phyloP scores from a whole-genome alignment of 2,888 invertebrate genomes.

The Rhorus exstirpatorius region DNA sequence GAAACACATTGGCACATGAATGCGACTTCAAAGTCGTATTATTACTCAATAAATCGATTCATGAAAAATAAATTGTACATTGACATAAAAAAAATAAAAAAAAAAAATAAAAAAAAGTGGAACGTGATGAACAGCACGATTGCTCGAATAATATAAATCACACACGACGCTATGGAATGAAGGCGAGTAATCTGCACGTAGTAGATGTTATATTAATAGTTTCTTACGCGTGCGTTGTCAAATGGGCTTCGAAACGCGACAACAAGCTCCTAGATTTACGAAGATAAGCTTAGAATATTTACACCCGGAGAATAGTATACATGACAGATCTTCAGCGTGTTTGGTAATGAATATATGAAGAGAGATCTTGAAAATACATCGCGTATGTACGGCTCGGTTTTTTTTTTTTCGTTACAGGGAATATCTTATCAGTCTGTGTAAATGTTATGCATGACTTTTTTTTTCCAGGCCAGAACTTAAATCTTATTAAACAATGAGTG shows the following conservation, averaged over 20 bases:
- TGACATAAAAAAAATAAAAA: too few species aligned
- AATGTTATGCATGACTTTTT: constrained; percentile 18
- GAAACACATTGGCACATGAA: neutral
- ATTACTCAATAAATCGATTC: neutral
- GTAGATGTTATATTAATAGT: constrained; percentile 33
- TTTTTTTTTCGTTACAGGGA: constrained; percentile 2
- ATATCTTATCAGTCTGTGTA: constrained; percentile 45
- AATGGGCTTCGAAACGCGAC: constrained; percentile 8
- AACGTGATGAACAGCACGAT: too few species aligned
- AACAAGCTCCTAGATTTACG: neutral
- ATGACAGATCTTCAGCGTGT: too few species aligned
- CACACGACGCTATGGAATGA: too few species aligned
- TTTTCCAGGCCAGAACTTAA: neutral
- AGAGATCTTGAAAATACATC: neutral
- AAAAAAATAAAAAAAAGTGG: too few species aligned
- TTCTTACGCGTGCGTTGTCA: constrained; percentile 8
- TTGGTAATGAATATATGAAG: too few species aligned
- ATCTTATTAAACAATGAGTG: constrained; percentile 3
- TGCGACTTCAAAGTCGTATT: neutral
- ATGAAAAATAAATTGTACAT: neutral
- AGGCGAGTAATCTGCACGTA: too few species aligned
- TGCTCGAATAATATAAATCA: too few species aligned
- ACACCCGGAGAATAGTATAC: neutral
- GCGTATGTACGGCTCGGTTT: neutral
- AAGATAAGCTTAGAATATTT: constrained; percentile 19